Evolutionary conservation across 2,888 invertebrate species (phyloP).

Genomic region (Halocaridina rubra): DNA sequence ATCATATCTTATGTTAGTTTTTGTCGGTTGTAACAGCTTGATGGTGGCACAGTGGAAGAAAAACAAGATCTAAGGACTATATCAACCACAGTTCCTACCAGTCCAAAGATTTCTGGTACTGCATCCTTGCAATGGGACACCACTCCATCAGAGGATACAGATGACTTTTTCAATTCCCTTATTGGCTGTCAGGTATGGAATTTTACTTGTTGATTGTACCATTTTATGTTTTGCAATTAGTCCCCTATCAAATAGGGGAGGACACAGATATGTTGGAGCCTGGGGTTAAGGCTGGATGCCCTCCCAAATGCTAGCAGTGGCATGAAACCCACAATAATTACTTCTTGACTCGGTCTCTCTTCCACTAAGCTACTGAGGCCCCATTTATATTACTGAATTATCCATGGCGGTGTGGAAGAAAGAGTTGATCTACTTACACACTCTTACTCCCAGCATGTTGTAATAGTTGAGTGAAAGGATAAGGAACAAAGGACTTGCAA

Average conservation of each 20-base stretch:
- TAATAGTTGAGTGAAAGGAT: too few relatives aligned
- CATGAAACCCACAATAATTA: too few relatives aligned
- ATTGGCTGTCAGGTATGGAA: slow-evolving; percentile 7
- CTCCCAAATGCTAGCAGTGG: background rate
- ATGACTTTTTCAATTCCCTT: slow-evolving; percentile 28
- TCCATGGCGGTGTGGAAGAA: background rate
- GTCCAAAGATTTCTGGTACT: background rate
- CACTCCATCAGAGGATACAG: background rate
- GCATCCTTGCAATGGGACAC: background rate
- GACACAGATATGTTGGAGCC: too few relatives aligned
- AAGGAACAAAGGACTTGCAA: too few relatives aligned
- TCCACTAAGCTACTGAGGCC: background rate
- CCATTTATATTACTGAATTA: background rate
- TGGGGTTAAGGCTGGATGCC: too few relatives aligned
- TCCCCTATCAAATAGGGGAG: too few relatives aligned
- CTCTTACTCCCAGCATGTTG: background rate
- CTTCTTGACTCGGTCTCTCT: background rate
- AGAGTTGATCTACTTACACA: background rate
- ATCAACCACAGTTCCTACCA: background rate
- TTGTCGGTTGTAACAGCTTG: too few relatives aligned
- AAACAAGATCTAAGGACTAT: background rate
- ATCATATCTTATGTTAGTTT: too few relatives aligned
- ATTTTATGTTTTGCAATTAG: background rate
- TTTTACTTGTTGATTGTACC: too few relatives aligned
- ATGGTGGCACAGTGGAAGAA: background rate